These are phyloP conservation scores for Diarsia dahlii DNA, from an alignment of 2,888 invertebrate genomes.

Conservation along the genomic window DNA sequence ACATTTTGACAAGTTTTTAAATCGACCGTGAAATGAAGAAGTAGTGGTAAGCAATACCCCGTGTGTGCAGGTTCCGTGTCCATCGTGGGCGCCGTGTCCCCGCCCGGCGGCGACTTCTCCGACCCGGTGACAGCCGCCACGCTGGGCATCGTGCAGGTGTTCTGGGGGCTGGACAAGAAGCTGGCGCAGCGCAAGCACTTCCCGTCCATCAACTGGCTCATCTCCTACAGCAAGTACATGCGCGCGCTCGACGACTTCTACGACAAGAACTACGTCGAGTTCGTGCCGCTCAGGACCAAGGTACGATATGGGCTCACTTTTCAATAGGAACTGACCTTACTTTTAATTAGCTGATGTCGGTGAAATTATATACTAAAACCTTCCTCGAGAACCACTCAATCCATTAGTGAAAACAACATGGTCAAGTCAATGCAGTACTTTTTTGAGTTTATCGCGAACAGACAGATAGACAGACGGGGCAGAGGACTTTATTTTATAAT, in stretches of 20 bases:
- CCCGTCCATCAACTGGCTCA: slow-evolving; percentile 99
- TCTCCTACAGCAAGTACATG: slow-evolving; percentile 99
- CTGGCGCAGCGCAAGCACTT: slow-evolving; percentile 99
- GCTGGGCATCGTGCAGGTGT: slow-evolving; percentile 99
- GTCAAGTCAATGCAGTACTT: too few species aligned
- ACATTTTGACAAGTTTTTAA: not conserved
- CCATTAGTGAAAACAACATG: too few species aligned
- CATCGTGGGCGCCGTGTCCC: slow-evolving; percentile 99
- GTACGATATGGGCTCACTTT: slow-evolving; percentile 84
- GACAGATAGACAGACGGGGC: too few species aligned
- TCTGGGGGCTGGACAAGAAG: slow-evolving; percentile 99
- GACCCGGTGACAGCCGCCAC: slow-evolving; percentile 99
- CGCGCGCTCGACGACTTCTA: slow-evolving; percentile 99
- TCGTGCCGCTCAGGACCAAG: slow-evolving; percentile 99
- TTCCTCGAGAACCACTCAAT: too few species aligned
- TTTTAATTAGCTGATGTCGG: not conserved
- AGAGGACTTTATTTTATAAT: too few species aligned
- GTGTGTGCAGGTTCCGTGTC: slow-evolving; percentile 95
- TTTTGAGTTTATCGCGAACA: too few species aligned
- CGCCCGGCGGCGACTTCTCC: slow-evolving; percentile 99
- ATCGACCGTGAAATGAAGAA: too few species aligned
- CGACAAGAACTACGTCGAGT: slow-evolving; percentile 99
- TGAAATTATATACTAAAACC: too few species aligned
- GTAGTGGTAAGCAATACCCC: too few species aligned
- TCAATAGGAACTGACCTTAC: not conserved